A percentile compares a stretch with the other conserved stretches of the same genome.
Evolutionary conservation across 2,888 invertebrate genomes (phyloP).

Genomic region (Drosophila nr. perissopoda): DNA sequence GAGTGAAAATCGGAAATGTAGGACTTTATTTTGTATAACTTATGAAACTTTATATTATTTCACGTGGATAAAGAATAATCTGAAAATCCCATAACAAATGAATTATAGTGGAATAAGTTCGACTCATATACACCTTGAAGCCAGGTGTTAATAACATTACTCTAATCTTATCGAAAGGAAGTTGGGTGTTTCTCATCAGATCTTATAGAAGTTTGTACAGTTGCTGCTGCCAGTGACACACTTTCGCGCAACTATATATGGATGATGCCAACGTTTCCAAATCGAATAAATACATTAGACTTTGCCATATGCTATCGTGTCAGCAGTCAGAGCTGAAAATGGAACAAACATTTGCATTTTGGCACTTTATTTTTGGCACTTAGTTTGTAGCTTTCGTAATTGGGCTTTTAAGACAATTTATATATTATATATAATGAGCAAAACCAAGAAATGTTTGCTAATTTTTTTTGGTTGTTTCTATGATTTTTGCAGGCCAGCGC

Average conservation of each 20-base stretch:
- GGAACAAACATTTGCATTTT: constrained; percentile 18
- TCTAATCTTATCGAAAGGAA: neutral
- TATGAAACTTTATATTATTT: neutral
- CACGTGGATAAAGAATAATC: neutral
- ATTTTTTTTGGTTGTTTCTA: neutral
- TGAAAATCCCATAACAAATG: neutral
- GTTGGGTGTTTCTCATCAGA: neutral
- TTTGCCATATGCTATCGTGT: neutral
- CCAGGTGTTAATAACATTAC: neutral
- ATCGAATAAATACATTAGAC: neutral
- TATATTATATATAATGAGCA: too few relatives aligned
- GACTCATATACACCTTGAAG: neutral
- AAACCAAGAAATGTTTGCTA: constrained; percentile 6
- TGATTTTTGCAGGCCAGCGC: constrained; percentile 86
- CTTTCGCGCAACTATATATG: neutral
- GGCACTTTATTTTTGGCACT: neutral
- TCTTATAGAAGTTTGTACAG: neutral
- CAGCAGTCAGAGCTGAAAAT: constrained; percentile 21
- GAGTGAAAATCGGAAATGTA: too few relatives aligned
- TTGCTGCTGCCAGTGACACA: neutral
- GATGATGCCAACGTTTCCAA: neutral
- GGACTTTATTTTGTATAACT: neutral
- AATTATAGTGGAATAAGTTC: neutral
- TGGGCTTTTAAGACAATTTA: neutral
- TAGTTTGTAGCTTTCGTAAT: neutral